A percentile compares a stretch with the other conserved stretches of the same genome.
These are phyloP conservation scores for Caerostris darwini DNA, from an alignment of 1,140 invertebrate genomes.

Conservation along the genomic window DNA sequence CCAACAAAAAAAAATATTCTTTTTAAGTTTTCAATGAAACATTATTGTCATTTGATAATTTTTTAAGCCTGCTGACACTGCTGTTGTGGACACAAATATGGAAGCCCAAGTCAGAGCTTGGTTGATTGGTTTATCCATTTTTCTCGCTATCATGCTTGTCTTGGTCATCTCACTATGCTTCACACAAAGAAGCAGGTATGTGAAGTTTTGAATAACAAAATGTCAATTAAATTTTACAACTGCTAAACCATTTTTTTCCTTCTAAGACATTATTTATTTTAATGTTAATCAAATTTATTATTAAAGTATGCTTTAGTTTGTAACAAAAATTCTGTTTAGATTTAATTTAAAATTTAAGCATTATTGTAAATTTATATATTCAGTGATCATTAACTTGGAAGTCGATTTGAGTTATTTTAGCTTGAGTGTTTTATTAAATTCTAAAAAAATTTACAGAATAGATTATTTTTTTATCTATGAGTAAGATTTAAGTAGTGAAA, in stretches of 20 bases:
- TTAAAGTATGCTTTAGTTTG: neutral
- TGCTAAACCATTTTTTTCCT: conserved; percentile 15
- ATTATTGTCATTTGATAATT: neutral
- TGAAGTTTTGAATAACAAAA: conserved; percentile 77
- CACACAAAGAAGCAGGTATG: conserved; percentile 88
- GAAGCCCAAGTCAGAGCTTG: conserved; percentile 85
- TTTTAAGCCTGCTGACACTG: conserved; percentile 78
- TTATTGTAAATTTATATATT: no score
- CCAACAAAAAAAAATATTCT: neutral
- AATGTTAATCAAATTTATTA: neutral
- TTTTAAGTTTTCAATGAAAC: neutral
- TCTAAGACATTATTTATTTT: neutral
- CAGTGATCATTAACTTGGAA: no score
- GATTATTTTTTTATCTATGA: no score
- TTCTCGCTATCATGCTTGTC: conserved; percentile 89
- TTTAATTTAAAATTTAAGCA: no score
- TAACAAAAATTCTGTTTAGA: no score
- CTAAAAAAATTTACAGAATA: no score
- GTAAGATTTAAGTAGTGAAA: no score
- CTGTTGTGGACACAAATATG: conserved; percentile 78
- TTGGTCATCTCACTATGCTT: conserved; percentile 90
- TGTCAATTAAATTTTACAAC: conserved; percentile 50
- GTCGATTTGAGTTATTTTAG: no score
- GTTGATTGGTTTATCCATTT: conserved; percentile 90
- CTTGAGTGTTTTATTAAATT: no score